These are phyloP conservation scores for Pseudochromis fuscus DNA, from an alignment of 2,797 vertebrate genomes.

Conservation along the genomic window DNA sequence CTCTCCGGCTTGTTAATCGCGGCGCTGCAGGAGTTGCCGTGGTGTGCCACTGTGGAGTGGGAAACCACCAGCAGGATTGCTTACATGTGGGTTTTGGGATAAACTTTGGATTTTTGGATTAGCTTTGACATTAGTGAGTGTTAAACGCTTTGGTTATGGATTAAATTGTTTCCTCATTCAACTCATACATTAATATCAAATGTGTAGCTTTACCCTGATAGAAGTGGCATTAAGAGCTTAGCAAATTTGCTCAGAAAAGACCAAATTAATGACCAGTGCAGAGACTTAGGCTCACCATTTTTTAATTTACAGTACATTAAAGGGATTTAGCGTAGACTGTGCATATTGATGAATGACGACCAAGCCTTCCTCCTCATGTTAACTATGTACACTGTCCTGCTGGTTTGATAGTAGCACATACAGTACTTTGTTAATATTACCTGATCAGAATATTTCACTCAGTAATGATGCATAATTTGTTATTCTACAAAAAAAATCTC, in stretches of 20 bases:
- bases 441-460: not conserved
- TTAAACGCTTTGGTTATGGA: slow-evolving; percentile 76
- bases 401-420: not conserved
- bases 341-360: slow-evolving; percentile 54
- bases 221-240: slow-evolving; percentile 80
- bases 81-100: slow-evolving; percentile 79
- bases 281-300: slow-evolving; percentile 37
- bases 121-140: slow-evolving; percentile 74
- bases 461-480: too few species aligned
- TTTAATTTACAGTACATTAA: slow-evolving; percentile 66
- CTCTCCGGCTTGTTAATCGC: slow-evolving; percentile 50
- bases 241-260: slow-evolving; percentile 65
- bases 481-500: not conserved
- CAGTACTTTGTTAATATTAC: not conserved
- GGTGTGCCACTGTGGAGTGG: slow-evolving; percentile 22
- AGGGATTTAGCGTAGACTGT: slow-evolving; percentile 60
- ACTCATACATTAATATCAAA: slow-evolving; percentile 74
- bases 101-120: slow-evolving; percentile 81
- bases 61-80: slow-evolving; percentile 57
- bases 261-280: slow-evolving; percentile 63
- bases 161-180: slow-evolving; percentile 77
- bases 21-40: slow-evolving; percentile 19
- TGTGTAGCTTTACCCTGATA: slow-evolving; percentile 62
- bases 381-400: not conserved
- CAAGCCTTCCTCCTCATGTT: slow-evolving; percentile 12